phyloP scores from a whole-genome alignment of 1,140 invertebrate genomes.

The Drosophila erecta region DNA sequence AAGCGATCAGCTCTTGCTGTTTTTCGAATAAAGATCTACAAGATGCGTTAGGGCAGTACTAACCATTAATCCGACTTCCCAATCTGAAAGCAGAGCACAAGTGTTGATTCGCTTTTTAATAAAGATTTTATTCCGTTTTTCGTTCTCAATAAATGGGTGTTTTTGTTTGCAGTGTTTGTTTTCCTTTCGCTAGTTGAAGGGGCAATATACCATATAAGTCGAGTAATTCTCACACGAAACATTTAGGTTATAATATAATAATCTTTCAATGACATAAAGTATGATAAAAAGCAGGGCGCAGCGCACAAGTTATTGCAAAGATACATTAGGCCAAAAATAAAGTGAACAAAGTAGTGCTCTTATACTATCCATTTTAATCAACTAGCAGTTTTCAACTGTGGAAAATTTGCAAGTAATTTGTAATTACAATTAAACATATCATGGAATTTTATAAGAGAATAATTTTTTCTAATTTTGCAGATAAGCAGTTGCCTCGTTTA shows the following conservation, averaged over 20 bases:
- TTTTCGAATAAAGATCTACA: too few species aligned
- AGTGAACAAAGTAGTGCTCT: conserved; percentile 15
- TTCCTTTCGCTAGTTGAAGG: conserved; percentile 23
- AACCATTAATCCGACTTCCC: too few species aligned
- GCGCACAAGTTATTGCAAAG: conserved; percentile 41
- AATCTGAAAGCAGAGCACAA: too few species aligned
- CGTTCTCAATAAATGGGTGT: conserved; percentile 24
- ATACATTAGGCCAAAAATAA: conserved; percentile 21
- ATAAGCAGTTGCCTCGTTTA: conserved; percentile 49
- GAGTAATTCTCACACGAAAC: conserved; percentile 64
- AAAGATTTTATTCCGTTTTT: conserved; percentile 53
- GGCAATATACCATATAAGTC: conserved; percentile 49
- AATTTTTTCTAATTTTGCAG: conserved; percentile 33
- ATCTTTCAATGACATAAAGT: conserved; percentile 62
- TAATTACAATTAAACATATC: conserved; percentile 64
- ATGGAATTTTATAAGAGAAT: conserved; percentile 43
- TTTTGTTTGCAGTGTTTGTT: conserved; percentile 18
- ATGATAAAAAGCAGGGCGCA: conserved; percentile 45
- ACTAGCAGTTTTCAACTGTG: conserved; percentile 61
- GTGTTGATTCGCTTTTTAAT: conserved; percentile 31
- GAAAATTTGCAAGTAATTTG: conserved; percentile 47
- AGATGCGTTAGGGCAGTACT: too few species aligned
- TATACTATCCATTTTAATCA: conserved; percentile 31
- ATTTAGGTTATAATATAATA: conserved; percentile 62
- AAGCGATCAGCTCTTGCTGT: too few species aligned